Conservation (phyloP, 1,140 invertebrate genomes). For the Coelopa frigida region DNA sequence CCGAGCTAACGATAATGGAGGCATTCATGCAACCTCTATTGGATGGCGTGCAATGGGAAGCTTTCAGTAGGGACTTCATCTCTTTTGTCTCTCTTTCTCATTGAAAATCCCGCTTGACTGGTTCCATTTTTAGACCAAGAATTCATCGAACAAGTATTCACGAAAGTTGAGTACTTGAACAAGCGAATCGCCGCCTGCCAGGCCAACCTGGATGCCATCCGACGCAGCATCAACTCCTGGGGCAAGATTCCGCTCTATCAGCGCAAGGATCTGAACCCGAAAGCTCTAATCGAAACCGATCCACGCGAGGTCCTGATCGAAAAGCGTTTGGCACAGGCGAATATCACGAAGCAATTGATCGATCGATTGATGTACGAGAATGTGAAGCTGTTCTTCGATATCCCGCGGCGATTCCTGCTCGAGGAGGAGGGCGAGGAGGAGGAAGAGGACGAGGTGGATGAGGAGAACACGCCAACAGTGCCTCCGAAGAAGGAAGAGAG, state of each 20-base stretch:
- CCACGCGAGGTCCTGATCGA: conserved; percentile 45
- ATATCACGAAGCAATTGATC: conserved; percentile 49
- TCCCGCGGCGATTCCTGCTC: conserved; percentile 27
- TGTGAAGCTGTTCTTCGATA: conserved; percentile 50
- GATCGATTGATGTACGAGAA: conserved; percentile 54
- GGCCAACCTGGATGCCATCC: conserved; percentile 43
- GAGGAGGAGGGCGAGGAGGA: conserved; percentile 23
- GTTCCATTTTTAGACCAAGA: conserved; percentile 14
- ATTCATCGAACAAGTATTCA: conserved; percentile 26
- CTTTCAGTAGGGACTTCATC: conserved; percentile 48
- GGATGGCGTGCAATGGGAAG: conserved; percentile 54
- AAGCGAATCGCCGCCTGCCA: conserved; percentile 55
- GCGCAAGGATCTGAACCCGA: conserved; percentile 49
- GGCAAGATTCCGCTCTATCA: conserved; percentile 52
- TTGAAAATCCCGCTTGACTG: not conserved
- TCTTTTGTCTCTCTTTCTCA: not conserved
- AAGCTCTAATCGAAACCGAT: conserved; percentile 49
- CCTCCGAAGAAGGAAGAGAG: no score
- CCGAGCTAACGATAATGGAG: conserved; percentile 53
- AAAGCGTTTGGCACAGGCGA: conserved; percentile 33
- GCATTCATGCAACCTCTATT: conserved; percentile 50
- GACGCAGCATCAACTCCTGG: conserved; percentile 51
- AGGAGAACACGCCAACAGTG: conserved; percentile 1
- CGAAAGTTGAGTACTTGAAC: conserved; percentile 45
- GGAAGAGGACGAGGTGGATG: conserved; percentile 14